Percentiles rank a stretch among this genome's conserved stretches.
Evolutionary conservation across 2,113 vertebrate species (phyloP).

Genomic region (Chloebia gouldiae): DNA sequence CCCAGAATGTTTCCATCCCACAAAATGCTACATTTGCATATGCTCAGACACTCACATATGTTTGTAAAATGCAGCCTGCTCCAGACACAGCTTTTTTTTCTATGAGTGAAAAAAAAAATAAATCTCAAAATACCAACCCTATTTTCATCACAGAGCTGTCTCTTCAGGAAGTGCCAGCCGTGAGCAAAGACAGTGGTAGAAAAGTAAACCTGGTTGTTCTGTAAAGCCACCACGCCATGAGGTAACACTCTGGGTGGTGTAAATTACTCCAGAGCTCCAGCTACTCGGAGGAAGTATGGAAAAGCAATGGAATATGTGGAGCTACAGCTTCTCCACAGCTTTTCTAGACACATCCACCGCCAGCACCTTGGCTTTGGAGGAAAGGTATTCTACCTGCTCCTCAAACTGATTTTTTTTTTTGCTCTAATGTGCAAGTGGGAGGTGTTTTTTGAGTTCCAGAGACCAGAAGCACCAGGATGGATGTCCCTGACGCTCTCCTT

Average conservation of each 20-base stretch:
- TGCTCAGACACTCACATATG: slow-evolving; percentile 19
- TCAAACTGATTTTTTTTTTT: fast-evolving
- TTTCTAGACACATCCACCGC: neutral
- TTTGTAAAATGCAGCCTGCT: neutral
- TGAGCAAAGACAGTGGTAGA: fast-evolving
- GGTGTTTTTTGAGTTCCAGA: neutral
- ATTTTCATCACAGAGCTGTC: neutral
- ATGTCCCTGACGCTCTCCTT: neutral
- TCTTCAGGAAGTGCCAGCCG: neutral
- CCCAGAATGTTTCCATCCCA: slow-evolving; percentile 23
- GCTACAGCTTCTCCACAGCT: neutral
- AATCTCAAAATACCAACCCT: neutral
- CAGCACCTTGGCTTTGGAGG: neutral
- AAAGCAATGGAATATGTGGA: neutral
- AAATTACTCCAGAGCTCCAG: neutral
- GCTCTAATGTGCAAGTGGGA: neutral
- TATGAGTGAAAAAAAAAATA: neutral
- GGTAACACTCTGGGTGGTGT: neutral
- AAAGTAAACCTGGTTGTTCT: neutral
- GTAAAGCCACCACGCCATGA: neutral
- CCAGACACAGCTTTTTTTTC: neutral
- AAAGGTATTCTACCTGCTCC: neutral
- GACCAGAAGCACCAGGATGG: fast-evolving
- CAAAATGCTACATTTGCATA: slow-evolving; percentile 54
- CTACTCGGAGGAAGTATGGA: neutral